Percentiles rank a stretch among this genome's conserved stretches.
These are phyloP conservation scores for Lethrus apterus DNA, from an alignment of 1,140 invertebrate species.

Conservation along the genomic window DNA sequence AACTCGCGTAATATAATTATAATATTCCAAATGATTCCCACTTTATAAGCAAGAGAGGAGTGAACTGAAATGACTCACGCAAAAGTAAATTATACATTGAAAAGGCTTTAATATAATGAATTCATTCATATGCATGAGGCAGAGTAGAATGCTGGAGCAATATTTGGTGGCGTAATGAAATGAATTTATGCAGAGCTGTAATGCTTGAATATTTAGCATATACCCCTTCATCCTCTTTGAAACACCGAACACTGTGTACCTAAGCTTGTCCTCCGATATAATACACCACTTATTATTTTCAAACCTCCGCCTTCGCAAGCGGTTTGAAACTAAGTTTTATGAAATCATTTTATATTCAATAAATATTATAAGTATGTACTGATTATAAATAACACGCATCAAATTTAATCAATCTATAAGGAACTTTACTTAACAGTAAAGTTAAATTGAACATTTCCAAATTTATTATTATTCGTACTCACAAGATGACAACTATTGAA, in stretches of 20 bases:
- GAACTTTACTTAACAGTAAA: too few relatives aligned
- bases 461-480: too few relatives aligned
- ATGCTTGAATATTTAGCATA: conserved; percentile 55
- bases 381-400: too few relatives aligned
- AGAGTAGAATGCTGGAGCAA: conserved; percentile 47
- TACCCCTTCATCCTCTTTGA: conserved; percentile 38
- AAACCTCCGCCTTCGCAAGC: conserved; percentile 5
- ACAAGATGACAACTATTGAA: too few relatives aligned
- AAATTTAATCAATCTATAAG: too few relatives aligned
- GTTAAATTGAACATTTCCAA: too few relatives aligned
- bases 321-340: too few relatives aligned
- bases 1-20: conserved; percentile 38
- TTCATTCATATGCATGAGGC: conserved; percentile 59
- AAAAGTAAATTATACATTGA: conserved; percentile 63
- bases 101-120: conserved; percentile 60
- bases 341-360: too few relatives aligned
- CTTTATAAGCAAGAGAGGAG: conserved; percentile 33
- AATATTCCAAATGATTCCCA: conserved; percentile 33
- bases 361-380: too few relatives aligned
- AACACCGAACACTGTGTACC: conserved; percentile 30
- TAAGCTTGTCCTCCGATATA: conserved; percentile 24
- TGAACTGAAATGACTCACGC: conserved; percentile 54
- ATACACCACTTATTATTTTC: conserved; percentile 22
- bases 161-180: conserved; percentile 58
- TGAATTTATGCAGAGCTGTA: conserved; percentile 59